phyloP scores from a whole-genome alignment of 2,888 invertebrate species.

The Pandemis corylana region DNA sequence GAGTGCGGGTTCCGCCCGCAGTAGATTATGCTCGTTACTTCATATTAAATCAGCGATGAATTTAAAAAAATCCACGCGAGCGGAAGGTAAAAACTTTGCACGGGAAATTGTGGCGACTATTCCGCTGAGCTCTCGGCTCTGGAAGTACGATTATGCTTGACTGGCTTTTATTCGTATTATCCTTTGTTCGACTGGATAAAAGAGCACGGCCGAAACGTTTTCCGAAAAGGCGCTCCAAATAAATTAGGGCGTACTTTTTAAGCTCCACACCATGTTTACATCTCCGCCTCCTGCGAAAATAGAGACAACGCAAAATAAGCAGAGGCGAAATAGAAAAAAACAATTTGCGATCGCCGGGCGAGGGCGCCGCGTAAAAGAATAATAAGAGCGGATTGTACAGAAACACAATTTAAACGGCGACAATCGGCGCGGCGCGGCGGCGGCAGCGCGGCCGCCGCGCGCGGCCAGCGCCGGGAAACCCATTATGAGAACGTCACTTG shows the following conservation, averaged over 20 bases:
- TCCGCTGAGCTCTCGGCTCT: slow-evolving; percentile 65
- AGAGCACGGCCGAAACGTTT: slow-evolving; percentile 71
- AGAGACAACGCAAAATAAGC: slow-evolving; percentile 65
- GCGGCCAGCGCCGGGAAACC: slow-evolving; percentile 63
- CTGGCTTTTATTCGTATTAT: slow-evolving; percentile 78
- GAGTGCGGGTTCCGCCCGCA: slow-evolving; percentile 43
- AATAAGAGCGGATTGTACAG: slow-evolving; percentile 71
- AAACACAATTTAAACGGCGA: slow-evolving; percentile 78
- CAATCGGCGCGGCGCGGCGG: slow-evolving; percentile 62
- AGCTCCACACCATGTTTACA: slow-evolving; percentile 67
- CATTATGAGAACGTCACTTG: slow-evolving; percentile 75
- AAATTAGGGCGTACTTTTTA: slow-evolving; percentile 76
- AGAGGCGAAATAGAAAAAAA: slow-evolving; percentile 63
- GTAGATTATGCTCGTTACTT: slow-evolving; percentile 66
- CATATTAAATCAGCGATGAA: slow-evolving; percentile 74
- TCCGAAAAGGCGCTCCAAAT: slow-evolving; percentile 71
- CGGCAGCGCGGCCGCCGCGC: slow-evolving; percentile 53
- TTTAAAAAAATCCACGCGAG: slow-evolving; percentile 62
- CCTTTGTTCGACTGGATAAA: slow-evolving; percentile 77
- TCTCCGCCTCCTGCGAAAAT: slow-evolving; percentile 65
- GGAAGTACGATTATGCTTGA: slow-evolving; percentile 74
- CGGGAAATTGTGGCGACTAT: slow-evolving; percentile 74
- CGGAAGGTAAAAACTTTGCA: slow-evolving; percentile 68
- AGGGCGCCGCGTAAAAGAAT: slow-evolving; percentile 65
- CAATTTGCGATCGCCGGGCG: slow-evolving; percentile 58